Percentiles rank a stretch among this genome's conserved stretches.
These are phyloP conservation scores for Takifugu flavidus DNA, from an alignment of 2,113 vertebrate genomes.

Conservation along the genomic window DNA sequence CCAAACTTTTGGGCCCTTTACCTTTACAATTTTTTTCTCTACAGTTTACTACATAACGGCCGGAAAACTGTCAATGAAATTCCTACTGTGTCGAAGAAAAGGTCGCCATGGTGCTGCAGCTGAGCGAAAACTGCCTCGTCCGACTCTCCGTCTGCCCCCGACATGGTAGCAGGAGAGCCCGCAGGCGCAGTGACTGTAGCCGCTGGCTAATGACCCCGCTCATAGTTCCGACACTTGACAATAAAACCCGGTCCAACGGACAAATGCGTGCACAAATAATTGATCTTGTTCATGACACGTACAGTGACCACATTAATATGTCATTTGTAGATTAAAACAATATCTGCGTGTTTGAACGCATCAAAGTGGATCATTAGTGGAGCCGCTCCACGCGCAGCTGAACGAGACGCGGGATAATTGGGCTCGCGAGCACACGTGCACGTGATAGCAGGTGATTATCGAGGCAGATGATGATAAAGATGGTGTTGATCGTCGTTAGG, in stretches of 20 bases:
- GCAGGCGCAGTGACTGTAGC: too few relatives aligned
- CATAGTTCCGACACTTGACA: too few relatives aligned
- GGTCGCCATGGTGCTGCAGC: constrained; percentile 13
- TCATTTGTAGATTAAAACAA: too few relatives aligned
- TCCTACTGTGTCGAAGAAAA: constrained; percentile 55
- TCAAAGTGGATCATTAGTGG: too few relatives aligned
- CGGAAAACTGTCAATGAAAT: not conserved
- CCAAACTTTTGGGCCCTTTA: not conserved
- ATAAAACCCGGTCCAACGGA: too few relatives aligned
- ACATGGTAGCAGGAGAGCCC: constrained; percentile 29
- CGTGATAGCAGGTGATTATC: not conserved
- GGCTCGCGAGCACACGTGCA: constrained; percentile 15
- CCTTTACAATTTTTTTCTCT: not conserved
- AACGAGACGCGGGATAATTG: constrained; percentile 15
- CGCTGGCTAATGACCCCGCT: too few relatives aligned
- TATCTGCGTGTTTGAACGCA: too few relatives aligned
- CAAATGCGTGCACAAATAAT: too few relatives aligned
- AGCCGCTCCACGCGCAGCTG: constrained; percentile 13
- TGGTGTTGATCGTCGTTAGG: too few relatives aligned
- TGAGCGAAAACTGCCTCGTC: constrained; percentile 23
- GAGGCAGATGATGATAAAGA: not conserved
- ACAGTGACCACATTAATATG: too few relatives aligned
- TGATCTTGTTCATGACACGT: too few relatives aligned
- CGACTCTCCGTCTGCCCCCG: constrained; percentile 16
- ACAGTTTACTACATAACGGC: not conserved